A percentile compares a stretch with the other conserved stretches of the same genome.
Conservation (phyloP, 2,113 vertebrate species). For the Galbula dea region DNA sequence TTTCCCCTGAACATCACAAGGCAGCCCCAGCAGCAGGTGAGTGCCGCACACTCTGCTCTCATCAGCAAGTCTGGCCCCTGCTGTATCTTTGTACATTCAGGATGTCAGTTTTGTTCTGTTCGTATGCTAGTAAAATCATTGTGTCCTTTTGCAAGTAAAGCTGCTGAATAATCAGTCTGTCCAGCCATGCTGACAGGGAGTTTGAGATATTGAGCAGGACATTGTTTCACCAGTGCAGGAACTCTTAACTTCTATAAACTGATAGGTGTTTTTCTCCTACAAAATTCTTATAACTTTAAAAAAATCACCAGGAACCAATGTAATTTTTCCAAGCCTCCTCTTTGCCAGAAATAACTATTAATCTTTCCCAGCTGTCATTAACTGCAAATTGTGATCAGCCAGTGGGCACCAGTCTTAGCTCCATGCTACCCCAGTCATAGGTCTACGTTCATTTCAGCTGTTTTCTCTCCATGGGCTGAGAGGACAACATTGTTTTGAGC, state of each 20-base stretch:
- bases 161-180: conserved; percentile 21
- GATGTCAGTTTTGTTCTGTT: neutral
- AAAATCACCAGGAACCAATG: neutral
- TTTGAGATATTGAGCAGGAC: neutral
- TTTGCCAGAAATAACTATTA: neutral
- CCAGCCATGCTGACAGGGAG: neutral
- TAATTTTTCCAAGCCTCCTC: neutral
- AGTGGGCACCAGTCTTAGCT: neutral
- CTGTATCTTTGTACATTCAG: neutral
- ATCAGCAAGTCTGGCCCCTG: neutral
- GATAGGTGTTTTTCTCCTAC: neutral
- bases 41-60: neutral
- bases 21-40: neutral
- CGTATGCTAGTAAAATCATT: neutral
- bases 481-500: neutral
- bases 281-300: neutral
- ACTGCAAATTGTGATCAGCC: neutral
- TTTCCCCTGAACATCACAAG: neutral
- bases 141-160: neutral
- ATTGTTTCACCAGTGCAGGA: neutral
- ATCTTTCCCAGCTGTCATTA: neutral
- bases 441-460: neutral
- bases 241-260: neutral
- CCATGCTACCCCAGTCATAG: neutral
- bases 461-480: neutral